Percentiles rank a stretch among this genome's conserved stretches.
phyloP scores from a whole-genome alignment of 1,140 invertebrate species.

The Diorhabda elongata region DNA sequence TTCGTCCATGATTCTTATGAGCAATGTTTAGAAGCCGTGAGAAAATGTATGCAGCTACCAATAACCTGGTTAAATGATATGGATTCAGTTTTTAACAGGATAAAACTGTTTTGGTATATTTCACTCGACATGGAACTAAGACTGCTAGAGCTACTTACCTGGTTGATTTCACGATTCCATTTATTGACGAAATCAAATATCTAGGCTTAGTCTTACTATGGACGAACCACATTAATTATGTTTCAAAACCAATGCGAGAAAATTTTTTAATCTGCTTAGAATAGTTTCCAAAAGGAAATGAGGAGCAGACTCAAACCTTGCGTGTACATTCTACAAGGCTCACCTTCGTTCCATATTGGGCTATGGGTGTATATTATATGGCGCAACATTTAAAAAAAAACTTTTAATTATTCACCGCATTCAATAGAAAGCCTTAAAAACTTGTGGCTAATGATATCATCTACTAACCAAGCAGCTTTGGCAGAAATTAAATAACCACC shows the following conservation, averaged over 20 bases:
- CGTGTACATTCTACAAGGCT: not conserved
- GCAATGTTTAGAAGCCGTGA: not conserved
- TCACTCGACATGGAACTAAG: not conserved
- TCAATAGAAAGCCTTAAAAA: not conserved
- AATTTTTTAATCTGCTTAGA: not conserved
- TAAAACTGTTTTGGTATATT: not conserved
- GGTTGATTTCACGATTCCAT: not conserved
- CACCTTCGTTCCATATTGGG: not conserved
- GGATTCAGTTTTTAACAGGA: not conserved
- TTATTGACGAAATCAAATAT: no score
- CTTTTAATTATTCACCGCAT: not conserved
- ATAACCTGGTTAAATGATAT: not conserved
- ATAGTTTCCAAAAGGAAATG: not conserved
- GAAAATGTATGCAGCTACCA: not conserved
- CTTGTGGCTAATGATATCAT: not conserved
- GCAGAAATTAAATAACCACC: no score
- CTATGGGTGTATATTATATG: not conserved
- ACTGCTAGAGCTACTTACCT: not conserved
- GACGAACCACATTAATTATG: not conserved
- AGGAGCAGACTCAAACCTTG: not conserved
- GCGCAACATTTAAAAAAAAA: not conserved
- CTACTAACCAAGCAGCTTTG: not conserved
- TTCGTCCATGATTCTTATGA: not conserved
- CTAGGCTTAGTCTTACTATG: not conserved
- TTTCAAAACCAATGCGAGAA: not conserved